These are phyloP conservation scores for Criorhina ranunculi DNA, from an alignment of 2,888 invertebrate genomes.

Conservation along the genomic window DNA sequence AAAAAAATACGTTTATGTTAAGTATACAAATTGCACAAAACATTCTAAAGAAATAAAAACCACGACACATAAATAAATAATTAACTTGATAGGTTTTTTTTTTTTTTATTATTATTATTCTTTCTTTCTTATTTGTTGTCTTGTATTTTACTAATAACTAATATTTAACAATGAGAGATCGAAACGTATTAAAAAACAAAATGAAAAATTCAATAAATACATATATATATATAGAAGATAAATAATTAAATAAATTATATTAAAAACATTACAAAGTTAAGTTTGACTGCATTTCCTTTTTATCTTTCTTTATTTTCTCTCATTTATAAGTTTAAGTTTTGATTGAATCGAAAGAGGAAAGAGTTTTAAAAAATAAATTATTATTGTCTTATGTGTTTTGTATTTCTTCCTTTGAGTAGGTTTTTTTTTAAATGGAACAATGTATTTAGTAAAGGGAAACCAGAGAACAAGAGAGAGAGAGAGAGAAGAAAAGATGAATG, in stretches of 20 bases:
- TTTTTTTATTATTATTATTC: background rate
- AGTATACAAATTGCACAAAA: conserved; percentile 67
- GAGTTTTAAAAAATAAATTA: conserved; percentile 49
- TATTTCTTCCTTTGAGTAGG: conserved; percentile 28
- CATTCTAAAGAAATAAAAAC: conserved; percentile 32
- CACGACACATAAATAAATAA: conserved; percentile 20
- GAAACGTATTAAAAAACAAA: conserved; percentile 45
- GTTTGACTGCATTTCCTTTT: conserved; percentile 75
- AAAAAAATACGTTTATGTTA: conserved; percentile 10
- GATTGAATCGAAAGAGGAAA: background rate
- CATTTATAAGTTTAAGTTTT: background rate
- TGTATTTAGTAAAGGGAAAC: conserved; percentile 65
- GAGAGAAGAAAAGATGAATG: conserved; percentile 10
- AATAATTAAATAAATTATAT: conserved; percentile 52
- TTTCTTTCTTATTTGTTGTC: conserved; percentile 39
- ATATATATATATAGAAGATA: conserved; percentile 41
- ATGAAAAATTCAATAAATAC: conserved; percentile 9
- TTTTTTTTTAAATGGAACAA: conserved; percentile 21
- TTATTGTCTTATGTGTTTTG: conserved; percentile 43
- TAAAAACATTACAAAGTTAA: conserved; percentile 65
- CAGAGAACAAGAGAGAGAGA: conserved; percentile 19
- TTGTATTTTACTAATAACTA: conserved; percentile 39
- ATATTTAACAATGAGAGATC: conserved; percentile 31
- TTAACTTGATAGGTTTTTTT: no score
- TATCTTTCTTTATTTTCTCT: conserved; percentile 6